Conservation (phyloP, 2,888 invertebrate species). For the Amblyjoppa proteus region DNA sequence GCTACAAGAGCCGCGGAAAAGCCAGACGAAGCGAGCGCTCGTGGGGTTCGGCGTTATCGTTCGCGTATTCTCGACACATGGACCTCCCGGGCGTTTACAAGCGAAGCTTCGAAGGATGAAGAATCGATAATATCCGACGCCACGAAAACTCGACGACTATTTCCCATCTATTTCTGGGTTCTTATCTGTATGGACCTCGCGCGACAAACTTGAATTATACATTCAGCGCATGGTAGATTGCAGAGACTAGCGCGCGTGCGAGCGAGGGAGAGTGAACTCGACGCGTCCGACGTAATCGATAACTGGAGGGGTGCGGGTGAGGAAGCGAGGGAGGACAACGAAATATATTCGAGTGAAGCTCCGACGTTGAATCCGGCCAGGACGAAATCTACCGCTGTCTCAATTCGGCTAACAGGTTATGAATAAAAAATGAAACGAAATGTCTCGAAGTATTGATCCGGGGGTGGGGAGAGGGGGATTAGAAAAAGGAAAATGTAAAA, state of each 20-base stretch:
- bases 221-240: slow-evolving; percentile 49
- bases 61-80: slow-evolving; percentile 14
- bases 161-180: background rate
- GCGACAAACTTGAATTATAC: slow-evolving; percentile 12
- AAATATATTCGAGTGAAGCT: slow-evolving; percentile 52
- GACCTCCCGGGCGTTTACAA: background rate
- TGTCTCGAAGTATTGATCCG: slow-evolving; percentile 48
- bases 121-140: background rate
- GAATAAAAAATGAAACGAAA: slow-evolving; percentile 53
- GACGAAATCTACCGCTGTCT: slow-evolving; percentile 34
- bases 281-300: slow-evolving; percentile 66
- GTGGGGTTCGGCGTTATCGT: slow-evolving; percentile 35
- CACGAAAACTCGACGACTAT: background rate
- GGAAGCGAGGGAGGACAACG: slow-evolving; percentile 45
- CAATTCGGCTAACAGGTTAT: slow-evolving; percentile 47
- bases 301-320: slow-evolving; percentile 58
- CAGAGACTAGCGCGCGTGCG: slow-evolving; percentile 49
- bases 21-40: slow-evolving; percentile 21
- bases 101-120: slow-evolving; percentile 3
- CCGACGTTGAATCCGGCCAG: slow-evolving; percentile 39
- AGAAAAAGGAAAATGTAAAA: background rate
- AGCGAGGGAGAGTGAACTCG: slow-evolving; percentile 33
- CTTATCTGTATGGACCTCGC: slow-evolving; percentile 2
- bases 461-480: background rate
- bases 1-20: slow-evolving; percentile 25